A percentile compares a stretch with the other conserved stretches of the same genome.
Evolutionary conservation across 37 sponge, comb jelly and placozoan genomes (phyloP).

Genomic region (Haliclona indistincta): DNA sequence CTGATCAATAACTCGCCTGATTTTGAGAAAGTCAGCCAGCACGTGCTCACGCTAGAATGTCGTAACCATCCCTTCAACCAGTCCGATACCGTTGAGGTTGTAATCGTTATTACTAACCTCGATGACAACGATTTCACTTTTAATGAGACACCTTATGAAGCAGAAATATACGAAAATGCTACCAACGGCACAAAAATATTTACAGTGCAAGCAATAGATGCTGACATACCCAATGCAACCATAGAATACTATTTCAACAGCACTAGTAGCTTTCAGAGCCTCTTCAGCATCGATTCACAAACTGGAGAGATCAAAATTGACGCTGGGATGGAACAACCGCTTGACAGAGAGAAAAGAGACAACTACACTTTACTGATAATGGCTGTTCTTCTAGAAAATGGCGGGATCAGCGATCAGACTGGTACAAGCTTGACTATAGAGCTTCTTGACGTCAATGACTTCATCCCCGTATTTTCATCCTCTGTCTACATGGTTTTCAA

Average conservation of each 20-base stretch:
- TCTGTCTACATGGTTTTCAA: not conserved
- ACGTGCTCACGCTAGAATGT: not conserved
- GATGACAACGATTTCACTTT: slow-evolving; percentile 49
- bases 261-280: not conserved
- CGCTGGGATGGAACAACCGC: not conserved
- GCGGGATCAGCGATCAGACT: not conserved
- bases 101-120: slow-evolving; percentile 1
- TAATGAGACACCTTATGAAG: not conserved
- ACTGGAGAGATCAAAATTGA: not conserved
- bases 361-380: slow-evolving; percentile 19
- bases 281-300: not conserved
- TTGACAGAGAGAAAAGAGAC: slow-evolving; percentile 38
- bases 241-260: slow-evolving; percentile 5
- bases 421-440: slow-evolving; percentile 13
- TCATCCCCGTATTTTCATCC: slow-evolving; percentile 15
- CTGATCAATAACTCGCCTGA: slow-evolving; percentile 9
- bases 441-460: slow-evolving; percentile 55
- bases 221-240: slow-evolving; percentile 11
- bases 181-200: not conserved
- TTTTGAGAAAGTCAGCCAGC: slow-evolving; percentile 22
- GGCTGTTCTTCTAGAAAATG: slow-evolving; percentile 7
- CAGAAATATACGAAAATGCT: slow-evolving; percentile 20
- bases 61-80: slow-evolving; percentile 12
- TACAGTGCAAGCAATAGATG: slow-evolving; percentile 25
- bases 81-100: not conserved